Conservation (phyloP, 2,113 vertebrate species). For the Sceloporus undulatus region DNA sequence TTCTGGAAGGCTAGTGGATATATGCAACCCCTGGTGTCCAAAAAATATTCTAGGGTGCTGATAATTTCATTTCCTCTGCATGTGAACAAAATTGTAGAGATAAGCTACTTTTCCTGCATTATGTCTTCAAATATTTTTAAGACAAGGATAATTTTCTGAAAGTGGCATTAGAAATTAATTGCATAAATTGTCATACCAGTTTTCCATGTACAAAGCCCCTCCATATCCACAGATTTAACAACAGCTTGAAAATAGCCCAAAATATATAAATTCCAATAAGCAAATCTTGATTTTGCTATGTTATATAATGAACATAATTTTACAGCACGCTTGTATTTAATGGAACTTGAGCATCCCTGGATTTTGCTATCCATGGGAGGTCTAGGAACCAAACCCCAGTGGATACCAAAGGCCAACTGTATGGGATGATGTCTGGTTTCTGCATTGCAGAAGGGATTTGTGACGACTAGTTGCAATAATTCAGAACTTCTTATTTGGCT, state of each 20-base stretch:
- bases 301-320: too few relatives aligned
- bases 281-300: too few relatives aligned
- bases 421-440: background rate
- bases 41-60: background rate
- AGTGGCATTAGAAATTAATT: constrained; percentile 9
- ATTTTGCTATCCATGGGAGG: too few relatives aligned
- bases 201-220: constrained; percentile 22
- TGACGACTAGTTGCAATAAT: background rate
- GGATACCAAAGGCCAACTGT: too few relatives aligned
- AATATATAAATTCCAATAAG: too few relatives aligned
- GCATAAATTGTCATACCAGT: background rate
- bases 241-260: too few relatives aligned
- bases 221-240: too few relatives aligned
- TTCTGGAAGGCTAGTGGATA: background rate
- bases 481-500: constrained; percentile 1
- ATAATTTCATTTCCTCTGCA: background rate
- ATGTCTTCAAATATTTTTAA: background rate
- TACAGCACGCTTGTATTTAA: too few relatives aligned
- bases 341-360: too few relatives aligned
- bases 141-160: background rate
- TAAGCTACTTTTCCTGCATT: background rate
- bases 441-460: fast-evolving
- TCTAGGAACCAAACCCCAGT: too few relatives aligned
- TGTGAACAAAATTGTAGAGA: constrained; percentile 32
- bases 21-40: background rate